Evolutionary conservation across 2,113 vertebrate genomes (phyloP), one percentile per base, ranked within the genome.

Genomic region (Clarias gariepinus): DNA sequence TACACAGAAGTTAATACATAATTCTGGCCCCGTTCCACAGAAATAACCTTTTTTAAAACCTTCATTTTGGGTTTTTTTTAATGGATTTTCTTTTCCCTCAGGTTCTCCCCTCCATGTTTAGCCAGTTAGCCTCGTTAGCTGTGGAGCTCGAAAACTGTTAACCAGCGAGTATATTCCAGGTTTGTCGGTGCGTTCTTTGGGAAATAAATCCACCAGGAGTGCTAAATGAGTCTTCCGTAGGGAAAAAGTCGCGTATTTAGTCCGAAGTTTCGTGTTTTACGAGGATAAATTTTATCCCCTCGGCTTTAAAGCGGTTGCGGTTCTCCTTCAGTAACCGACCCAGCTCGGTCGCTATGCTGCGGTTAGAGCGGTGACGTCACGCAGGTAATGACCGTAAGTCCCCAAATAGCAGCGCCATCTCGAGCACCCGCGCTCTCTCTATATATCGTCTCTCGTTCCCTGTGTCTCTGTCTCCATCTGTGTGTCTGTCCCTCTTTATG

Each of bases 361-460:
- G 84, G 86, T 81, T 87, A 88, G 69, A 68, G 85, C 63, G 84
- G 78, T 91, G 87, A 92, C 92, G 93, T 90, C 92, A 90, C 81
- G 88, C 93, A 94, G 93, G 93, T 93, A 88, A 90, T 85, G 88
- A 88, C 92, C 90, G 92, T 93, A 93, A 83, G 83, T 12, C 90
- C 83, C 71, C 86, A 90, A 93, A 85, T 86, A 92, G 90, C 53
- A 16, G 71, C 13, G 3, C 73, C 57, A 28, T 15, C 10, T 4
- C 64, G 25, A 8, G 25, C n/a, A 28, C 11, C 12, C 64, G 11
- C n/a, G 25, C 64, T 10, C 41, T 23, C 52, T 55, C 52, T 55
- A 47, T 55, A 47, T 28, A 47, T 28, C 47, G 41, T 53, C 74
- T 53, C 73, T 53, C 73, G 15, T 41, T n/a, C 9, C n/a, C 73